These are phyloP conservation scores for Ligdia adustata DNA, from an alignment of 2,888 invertebrate species.

Conservation along the genomic window DNA sequence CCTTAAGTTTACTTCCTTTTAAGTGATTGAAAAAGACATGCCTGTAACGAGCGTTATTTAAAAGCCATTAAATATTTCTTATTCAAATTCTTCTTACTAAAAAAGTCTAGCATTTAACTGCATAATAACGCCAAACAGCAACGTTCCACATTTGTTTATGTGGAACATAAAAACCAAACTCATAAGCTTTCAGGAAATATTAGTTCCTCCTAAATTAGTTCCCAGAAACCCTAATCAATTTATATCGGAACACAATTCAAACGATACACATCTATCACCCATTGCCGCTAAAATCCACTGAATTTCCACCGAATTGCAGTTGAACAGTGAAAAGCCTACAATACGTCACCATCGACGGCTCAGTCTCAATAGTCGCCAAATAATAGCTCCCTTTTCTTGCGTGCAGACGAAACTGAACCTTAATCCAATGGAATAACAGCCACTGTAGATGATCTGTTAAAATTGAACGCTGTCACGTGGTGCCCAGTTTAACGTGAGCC, in stretches of 20 bases:
- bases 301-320: slow-evolving; percentile 54
- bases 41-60: too few relatives aligned
- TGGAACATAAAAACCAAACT: too few relatives aligned
- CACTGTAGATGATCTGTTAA: slow-evolving; percentile 32
- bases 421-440: slow-evolving; percentile 31
- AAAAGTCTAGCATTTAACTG: too few relatives aligned
- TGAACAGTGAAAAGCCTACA: slow-evolving; percentile 71
- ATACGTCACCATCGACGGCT: slow-evolving; percentile 77
- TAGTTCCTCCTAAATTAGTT: slow-evolving; percentile 10
- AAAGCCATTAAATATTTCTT: too few relatives aligned
- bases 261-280: slow-evolving; percentile 20
- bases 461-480: slow-evolving; percentile 42
- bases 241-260: slow-evolving; percentile 16
- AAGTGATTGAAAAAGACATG: too few relatives aligned
- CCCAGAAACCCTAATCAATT: slow-evolving; percentile 14
- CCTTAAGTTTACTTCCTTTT: too few relatives aligned
- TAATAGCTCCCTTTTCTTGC: slow-evolving; percentile 49
- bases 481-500: slow-evolving; percentile 53
- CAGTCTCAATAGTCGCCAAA: slow-evolving; percentile 73
- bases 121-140: too few relatives aligned
- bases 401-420: slow-evolving; percentile 40
- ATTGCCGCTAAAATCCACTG: slow-evolving; percentile 42
- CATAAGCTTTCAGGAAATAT: too few relatives aligned
- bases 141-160: too few relatives aligned
- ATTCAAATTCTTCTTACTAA: too few relatives aligned